Conservation (phyloP, 2,888 invertebrate species). For the Tenthredo notha region DNA sequence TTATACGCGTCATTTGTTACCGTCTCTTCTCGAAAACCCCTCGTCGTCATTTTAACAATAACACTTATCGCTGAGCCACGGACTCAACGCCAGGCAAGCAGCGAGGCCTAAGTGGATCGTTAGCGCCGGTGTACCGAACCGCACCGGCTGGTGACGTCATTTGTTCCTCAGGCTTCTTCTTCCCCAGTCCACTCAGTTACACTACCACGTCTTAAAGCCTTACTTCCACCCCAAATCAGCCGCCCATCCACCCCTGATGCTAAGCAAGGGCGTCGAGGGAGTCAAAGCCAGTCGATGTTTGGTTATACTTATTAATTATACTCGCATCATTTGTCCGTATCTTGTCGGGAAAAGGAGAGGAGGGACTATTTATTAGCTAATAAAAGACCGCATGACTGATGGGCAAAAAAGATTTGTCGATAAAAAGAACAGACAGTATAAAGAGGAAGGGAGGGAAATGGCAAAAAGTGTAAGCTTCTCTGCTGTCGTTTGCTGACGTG, state of each 20-base stretch:
- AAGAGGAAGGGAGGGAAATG: not conserved
- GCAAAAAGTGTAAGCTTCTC: slow-evolving; percentile 21
- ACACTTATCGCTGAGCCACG: slow-evolving; percentile 48
- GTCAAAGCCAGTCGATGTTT: slow-evolving; percentile 28
- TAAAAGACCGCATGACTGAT: slow-evolving; percentile 59
- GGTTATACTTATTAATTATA: slow-evolving; percentile 34
- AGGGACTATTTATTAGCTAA: slow-evolving; percentile 69
- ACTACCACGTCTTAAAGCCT: slow-evolving; percentile 3
- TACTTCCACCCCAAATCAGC: not conserved
- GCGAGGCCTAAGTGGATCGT: slow-evolving; percentile 61
- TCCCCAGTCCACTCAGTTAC: slow-evolving; percentile 7
- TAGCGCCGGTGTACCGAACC: slow-evolving; percentile 59
- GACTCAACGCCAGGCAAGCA: slow-evolving; percentile 29
- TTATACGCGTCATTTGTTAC: slow-evolving; percentile 52
- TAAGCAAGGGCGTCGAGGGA: not conserved
- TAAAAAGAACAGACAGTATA: not conserved
- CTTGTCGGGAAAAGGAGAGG: slow-evolving; percentile 56
- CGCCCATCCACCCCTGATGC: not conserved
- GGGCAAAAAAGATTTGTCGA: not conserved
- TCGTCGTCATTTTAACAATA: slow-evolving; percentile 53
- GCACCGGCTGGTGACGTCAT: slow-evolving; percentile 54
- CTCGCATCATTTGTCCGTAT: slow-evolving; percentile 66
- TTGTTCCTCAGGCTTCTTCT: slow-evolving; percentile 47
- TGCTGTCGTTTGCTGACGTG: slow-evolving; percentile 20
- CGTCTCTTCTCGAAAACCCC: slow-evolving; percentile 34